Evolutionary conservation across 2,888 invertebrate genomes (phyloP).

Genomic region (Lymantria dispar): DNA sequence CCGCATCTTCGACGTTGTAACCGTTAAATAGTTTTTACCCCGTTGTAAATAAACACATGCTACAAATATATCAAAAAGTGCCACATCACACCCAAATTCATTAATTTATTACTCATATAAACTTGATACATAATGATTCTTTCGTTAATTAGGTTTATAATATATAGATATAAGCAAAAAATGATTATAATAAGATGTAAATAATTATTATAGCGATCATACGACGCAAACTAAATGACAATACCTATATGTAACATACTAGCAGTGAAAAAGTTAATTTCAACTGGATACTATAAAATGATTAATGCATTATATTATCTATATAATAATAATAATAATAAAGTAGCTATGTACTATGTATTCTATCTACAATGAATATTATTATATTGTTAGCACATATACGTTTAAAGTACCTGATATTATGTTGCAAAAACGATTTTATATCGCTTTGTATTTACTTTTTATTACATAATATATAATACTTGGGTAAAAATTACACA

Average conservation of each 20-base stretch:
- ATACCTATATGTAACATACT: constrained; percentile 26
- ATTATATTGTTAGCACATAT: constrained; percentile 30
- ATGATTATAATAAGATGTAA: constrained; percentile 69
- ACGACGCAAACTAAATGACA: constrained; percentile 39
- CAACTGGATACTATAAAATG: background rate
- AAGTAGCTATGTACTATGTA: constrained; percentile 15
- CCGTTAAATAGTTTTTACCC: constrained; percentile 29
- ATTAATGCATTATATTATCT: background rate
- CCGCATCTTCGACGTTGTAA: constrained; percentile 32
- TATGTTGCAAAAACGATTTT: constrained; percentile 16
- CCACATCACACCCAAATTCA: constrained; percentile 73
- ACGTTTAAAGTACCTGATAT: constrained; percentile 47
- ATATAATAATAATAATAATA: constrained; percentile 12
- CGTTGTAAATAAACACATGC: constrained; percentile 60
- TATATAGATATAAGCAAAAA: background rate
- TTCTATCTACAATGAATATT: constrained; percentile 3
- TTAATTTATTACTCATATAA: constrained; percentile 79
- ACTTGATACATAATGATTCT: constrained; percentile 63
- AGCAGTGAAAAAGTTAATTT: background rate
- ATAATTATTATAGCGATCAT: constrained; percentile 55
- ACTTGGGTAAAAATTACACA: too few species aligned
- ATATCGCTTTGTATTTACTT: background rate
- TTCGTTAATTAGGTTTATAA: constrained; percentile 73
- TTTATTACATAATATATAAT: background rate
- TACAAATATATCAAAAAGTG: constrained; percentile 52